Evolutionary conservation across 2,113 vertebrate species (phyloP).

Genomic region (Stegastes partitus): DNA sequence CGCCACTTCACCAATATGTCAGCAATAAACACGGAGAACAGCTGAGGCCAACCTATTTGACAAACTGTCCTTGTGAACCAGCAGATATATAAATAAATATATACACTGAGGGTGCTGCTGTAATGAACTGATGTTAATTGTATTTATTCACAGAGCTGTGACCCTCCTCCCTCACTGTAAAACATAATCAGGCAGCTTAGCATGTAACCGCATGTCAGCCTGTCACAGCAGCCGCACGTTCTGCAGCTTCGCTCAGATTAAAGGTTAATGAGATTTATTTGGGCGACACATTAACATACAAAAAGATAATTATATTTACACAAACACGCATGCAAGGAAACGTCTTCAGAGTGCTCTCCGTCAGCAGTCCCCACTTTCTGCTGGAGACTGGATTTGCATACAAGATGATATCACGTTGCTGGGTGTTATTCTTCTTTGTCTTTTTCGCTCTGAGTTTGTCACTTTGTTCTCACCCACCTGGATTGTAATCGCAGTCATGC

Average conservation of each 20-base stretch:
- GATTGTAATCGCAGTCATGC: not conserved
- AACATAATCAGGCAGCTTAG: not conserved
- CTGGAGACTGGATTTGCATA: not conserved
- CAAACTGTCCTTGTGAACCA: not conserved
- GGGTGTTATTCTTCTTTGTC: no score
- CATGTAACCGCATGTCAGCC: not conserved
- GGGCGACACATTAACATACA: conserved; percentile 6
- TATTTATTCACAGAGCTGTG: not conserved
- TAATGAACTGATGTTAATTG: not conserved
- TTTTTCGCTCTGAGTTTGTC: not conserved
- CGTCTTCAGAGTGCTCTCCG: not conserved
- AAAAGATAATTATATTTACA: conserved; percentile 35
- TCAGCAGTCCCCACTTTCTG: not conserved
- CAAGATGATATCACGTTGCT: no score
- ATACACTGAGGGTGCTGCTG: not conserved
- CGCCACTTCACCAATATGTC: not conserved
- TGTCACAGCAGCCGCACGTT: not conserved
- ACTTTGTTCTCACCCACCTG: not conserved
- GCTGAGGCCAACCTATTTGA: no score
- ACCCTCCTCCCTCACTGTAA: not conserved
- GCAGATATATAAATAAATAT: not conserved
- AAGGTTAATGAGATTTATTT: conserved; percentile 38
- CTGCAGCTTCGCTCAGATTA: conserved; percentile 12
- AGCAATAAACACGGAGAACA: not conserved
- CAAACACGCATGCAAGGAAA: conserved; percentile 1